A percentile compares a stretch with the other conserved stretches of the same genome.
Conservation (phyloP, 1,140 invertebrate species). For the Nephotettix cincticeps region DNA sequence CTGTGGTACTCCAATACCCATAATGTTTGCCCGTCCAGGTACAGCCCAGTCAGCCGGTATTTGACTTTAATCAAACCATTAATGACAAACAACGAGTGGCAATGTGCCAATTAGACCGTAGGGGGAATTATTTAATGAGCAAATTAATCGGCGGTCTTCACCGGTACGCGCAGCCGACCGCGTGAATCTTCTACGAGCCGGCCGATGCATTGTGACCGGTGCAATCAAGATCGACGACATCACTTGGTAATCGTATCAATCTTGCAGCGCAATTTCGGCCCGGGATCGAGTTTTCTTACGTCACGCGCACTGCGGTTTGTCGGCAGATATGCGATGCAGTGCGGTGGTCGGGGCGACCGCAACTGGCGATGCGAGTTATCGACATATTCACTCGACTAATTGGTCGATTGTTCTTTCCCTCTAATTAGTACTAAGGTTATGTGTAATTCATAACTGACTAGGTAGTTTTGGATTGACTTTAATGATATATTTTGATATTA, state of each 20-base stretch:
- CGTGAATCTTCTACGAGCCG: neutral
- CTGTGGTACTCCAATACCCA: neutral
- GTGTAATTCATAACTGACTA: too few relatives aligned
- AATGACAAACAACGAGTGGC: slow-evolving; percentile 24
- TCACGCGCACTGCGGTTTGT: neutral
- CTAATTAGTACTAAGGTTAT: too few relatives aligned
- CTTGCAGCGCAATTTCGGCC: slow-evolving; percentile 9
- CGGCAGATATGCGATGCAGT: too few relatives aligned
- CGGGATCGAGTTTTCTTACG: slow-evolving; percentile 6
- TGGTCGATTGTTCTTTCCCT: too few relatives aligned
- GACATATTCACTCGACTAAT: too few relatives aligned
- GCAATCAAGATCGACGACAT: neutral
- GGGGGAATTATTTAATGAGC: slow-evolving; percentile 7
- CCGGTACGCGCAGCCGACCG: neutral
- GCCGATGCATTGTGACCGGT: neutral
- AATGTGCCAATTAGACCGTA: slow-evolving; percentile 13
- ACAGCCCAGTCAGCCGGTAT: slow-evolving; percentile 11
- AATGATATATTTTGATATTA: too few relatives aligned
- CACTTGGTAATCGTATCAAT: slow-evolving; percentile 5
- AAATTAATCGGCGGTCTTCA: slow-evolving; percentile 14
- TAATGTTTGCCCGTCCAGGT: slow-evolving; percentile 11
- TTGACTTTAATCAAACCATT: slow-evolving; percentile 28
- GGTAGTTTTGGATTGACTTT: too few relatives aligned
- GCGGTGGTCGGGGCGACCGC: too few relatives aligned
- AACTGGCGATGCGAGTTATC: too few relatives aligned